Conservation (phyloP, 2,113 vertebrate species). For the Pseudorectes ferrugineus region DNA sequence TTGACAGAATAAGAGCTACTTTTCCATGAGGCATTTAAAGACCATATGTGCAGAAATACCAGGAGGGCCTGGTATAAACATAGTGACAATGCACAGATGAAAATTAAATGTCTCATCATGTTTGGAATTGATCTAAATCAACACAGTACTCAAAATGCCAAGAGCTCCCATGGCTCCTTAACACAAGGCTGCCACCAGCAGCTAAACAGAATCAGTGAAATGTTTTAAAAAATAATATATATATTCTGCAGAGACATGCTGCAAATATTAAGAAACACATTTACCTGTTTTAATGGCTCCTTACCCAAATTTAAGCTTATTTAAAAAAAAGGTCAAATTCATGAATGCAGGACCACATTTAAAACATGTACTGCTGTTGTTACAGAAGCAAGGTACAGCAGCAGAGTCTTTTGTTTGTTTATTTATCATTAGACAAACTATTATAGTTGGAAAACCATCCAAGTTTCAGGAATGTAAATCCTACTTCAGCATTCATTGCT, state of each 20-base stretch:
- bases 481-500: not conserved
- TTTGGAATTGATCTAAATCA: constrained; percentile 8
- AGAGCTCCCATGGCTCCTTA: not conserved
- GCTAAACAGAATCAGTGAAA: not conserved
- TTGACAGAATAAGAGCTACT: not conserved
- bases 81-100: not conserved
- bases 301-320: not conserved
- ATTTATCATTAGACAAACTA: not conserved
- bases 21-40: not conserved
- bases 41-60: constrained; percentile 11
- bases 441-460: not conserved
- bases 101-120: not conserved
- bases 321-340: not conserved
- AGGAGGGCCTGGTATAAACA: not conserved
- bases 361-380: not conserved
- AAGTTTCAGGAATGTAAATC: not conserved
- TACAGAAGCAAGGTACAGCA: not conserved
- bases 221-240: not conserved
- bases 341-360: not conserved
- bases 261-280: not conserved
- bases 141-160: not conserved
- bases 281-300: not conserved
- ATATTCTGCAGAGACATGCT: not conserved
- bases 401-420: not conserved
- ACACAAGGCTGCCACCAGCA: not conserved